Evolutionary conservation across 2,113 vertebrate genomes (phyloP).

Genomic region (Motacilla tschutschensis): DNA sequence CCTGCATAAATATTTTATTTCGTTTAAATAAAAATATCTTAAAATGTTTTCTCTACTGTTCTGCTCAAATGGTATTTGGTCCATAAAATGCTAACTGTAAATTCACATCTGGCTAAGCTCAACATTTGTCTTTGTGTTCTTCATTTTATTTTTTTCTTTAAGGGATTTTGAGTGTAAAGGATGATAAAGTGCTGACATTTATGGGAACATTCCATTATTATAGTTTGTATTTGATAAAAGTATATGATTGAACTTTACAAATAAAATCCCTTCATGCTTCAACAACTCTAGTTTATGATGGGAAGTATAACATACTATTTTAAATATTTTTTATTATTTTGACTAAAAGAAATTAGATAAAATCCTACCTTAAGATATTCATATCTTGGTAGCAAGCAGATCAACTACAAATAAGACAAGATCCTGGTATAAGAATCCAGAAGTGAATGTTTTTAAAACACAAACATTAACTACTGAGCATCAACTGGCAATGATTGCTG

Average conservation of each 20-base stretch:
- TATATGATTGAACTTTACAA: slow-evolving; percentile 51
- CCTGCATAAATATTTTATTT: slow-evolving; percentile 68
- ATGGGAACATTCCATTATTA: slow-evolving; percentile 40
- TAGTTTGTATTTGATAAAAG: slow-evolving; percentile 44
- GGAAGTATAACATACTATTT: slow-evolving; percentile 5
- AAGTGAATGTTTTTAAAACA: background rate
- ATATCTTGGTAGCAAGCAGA: background rate
- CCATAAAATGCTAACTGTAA: slow-evolving; percentile 45
- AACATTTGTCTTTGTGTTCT: slow-evolving; percentile 33
- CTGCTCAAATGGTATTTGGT: slow-evolving; percentile 54
- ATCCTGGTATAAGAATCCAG: background rate
- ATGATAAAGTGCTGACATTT: slow-evolving; percentile 54
- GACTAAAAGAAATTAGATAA: background rate
- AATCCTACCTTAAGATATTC: background rate
- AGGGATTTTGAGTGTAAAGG: slow-evolving; percentile 14
- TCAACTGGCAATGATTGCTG: background rate
- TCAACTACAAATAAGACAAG: background rate
- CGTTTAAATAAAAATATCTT: slow-evolving; percentile 61
- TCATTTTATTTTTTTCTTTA: slow-evolving; percentile 47
- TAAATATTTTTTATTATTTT: background rate
- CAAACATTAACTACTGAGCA: background rate
- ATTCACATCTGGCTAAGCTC: slow-evolving; percentile 46
- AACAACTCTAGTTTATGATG: slow-evolving; percentile 6
- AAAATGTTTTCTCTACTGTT: slow-evolving; percentile 59
- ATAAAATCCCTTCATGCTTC: slow-evolving; percentile 23